Evolutionary conservation across 2,113 vertebrate genomes (phyloP).

Genomic region (Chelonoidis abingdonii): DNA sequence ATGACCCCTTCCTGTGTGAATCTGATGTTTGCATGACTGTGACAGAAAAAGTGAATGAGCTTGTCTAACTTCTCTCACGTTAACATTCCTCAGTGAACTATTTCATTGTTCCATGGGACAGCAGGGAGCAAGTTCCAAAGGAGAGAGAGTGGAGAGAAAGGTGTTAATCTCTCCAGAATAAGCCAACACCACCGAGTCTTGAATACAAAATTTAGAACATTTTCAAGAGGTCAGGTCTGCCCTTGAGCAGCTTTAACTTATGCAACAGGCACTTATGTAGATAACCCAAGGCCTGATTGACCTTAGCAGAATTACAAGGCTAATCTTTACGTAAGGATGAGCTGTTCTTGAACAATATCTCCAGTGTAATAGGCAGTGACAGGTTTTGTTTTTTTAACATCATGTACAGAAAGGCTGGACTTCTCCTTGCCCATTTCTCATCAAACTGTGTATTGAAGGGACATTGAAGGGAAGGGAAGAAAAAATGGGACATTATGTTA

Average conservation of each 20-base stretch:
- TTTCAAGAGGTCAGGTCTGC: slow-evolving; percentile 55
- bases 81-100: background rate
- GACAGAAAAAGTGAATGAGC: background rate
- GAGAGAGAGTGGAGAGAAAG: background rate
- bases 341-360: slow-evolving; percentile 56
- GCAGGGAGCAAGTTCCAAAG: background rate
- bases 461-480: background rate
- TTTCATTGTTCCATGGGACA: background rate
- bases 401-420: background rate
- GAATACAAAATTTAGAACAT: background rate
- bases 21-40: background rate
- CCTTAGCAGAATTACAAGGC: slow-evolving; percentile 62
- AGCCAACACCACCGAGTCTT: background rate
- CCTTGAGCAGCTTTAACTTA: slow-evolving; percentile 72
- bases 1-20: background rate
- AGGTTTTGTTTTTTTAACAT: background rate
- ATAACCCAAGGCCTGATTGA: slow-evolving; percentile 51
- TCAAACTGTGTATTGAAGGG: rapidly evolving
- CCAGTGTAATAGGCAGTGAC: background rate
- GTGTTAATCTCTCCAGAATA: background rate
- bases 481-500: background rate
- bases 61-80: background rate
- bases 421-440: background rate
- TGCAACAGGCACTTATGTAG: slow-evolving; percentile 68
- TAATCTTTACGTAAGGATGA: slow-evolving; percentile 67